Evolutionary conservation across 1,140 invertebrate genomes (phyloP), one percentile per base, ranked within the genome.

Genomic region (Sipha flava): DNA sequence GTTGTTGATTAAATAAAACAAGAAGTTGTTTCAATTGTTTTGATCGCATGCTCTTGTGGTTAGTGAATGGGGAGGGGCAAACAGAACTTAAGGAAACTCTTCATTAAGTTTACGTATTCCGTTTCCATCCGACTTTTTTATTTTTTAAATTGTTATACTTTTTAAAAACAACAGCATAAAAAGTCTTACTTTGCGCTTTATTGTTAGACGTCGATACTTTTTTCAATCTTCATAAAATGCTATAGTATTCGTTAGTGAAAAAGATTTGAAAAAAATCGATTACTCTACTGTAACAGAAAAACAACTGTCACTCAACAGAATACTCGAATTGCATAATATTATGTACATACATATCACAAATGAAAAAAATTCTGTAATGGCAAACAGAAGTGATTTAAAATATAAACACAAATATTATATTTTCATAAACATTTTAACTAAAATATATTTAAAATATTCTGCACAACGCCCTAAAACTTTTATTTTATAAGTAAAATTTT

Each of bases 1-100:
- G 72, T 75, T 59, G 73, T 77, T 77, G 73, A 77, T 77, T 77
- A 77, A 77, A 77, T 77, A 77, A 77, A 77, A 54, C 49, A 57
- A 57, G 34, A 77, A 59, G 72, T 75, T 75, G 47, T 57, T 75
- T 75, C 72, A 77, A 77, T 77, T 77, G 73, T 77, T 77, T 59
- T 57, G 73, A 77, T 77, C 73, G 23, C 73, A 18, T 43, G n/a
- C 21, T 40, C 52, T 57, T 59, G 73, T 16, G 73, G 73, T 77
- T 9, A 37, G 52, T 40, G 23, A 23, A 37, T 37, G 18, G 18
- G 16, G 9, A 29, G 34, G 9, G 21, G 21, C 34, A 3, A 26
- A 18, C 10, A 54, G 49, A 73, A 70, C 66, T 18, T 29, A 73
- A 77, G 23, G 34, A 37, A 43, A 77, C 73, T 57, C 73, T 77